A percentile compares a stretch with the other conserved stretches of the same genome.
phyloP scores from a whole-genome alignment of 2,888 invertebrate genomes.

The Arenicola marina region DNA sequence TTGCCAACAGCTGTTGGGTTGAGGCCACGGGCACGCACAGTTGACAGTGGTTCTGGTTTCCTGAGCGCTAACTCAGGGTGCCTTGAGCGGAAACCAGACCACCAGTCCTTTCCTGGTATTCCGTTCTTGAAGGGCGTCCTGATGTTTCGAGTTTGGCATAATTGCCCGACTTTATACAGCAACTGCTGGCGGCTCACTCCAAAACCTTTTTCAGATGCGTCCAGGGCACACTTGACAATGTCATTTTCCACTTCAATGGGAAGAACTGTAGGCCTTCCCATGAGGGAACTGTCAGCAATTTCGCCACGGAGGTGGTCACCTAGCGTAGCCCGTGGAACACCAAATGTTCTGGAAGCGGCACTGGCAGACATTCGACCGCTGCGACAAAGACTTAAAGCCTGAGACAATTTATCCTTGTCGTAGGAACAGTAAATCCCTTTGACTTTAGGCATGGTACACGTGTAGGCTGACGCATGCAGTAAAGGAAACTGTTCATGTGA shows the following conservation, averaged over 20 bases:
- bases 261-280: not conserved
- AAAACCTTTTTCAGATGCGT: conserved; percentile 3
- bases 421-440: conserved; percentile 5
- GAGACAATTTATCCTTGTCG: not conserved
- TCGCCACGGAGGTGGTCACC: not conserved
- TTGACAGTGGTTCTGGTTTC: not conserved
- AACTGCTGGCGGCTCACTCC: not conserved
- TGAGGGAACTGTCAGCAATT: not conserved
- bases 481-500: no score
- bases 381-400: not conserved
- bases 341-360: not conserved
- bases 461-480: no score
- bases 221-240: not conserved
- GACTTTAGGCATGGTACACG: conserved; percentile 6
- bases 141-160: not conserved
- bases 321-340: not conserved
- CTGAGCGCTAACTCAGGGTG: not conserved
- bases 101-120: conserved; percentile 6
- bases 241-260: not conserved
- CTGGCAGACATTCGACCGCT: not conserved
- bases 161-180: not conserved
- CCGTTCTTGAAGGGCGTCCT: conserved; percentile 4
- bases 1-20: not conserved
- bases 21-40: not conserved
- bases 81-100: not conserved